phyloP scores from a whole-genome alignment of 2,888 invertebrate genomes.

The Neoaliturus tenellus region DNA sequence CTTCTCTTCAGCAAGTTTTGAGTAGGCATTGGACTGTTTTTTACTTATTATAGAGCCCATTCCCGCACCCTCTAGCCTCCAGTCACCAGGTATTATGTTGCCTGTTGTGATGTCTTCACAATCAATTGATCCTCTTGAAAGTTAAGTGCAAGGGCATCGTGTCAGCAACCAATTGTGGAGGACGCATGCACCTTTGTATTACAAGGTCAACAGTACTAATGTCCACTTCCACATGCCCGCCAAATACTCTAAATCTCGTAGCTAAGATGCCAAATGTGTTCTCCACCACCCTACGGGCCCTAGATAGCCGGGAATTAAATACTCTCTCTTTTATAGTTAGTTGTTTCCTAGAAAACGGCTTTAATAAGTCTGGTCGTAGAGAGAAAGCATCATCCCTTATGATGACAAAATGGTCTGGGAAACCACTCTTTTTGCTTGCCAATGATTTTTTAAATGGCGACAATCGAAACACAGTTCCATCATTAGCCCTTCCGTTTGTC shows the following conservation, averaged over 20 bases:
- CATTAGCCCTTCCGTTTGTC: conserved; percentile 61
- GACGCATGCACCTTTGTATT: background rate
- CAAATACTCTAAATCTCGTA: conserved; percentile 38
- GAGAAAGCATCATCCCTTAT: conserved; percentile 61
- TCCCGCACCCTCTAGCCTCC: background rate
- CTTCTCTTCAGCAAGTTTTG: conserved; percentile 2
- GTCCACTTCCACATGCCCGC: conserved; percentile 34
- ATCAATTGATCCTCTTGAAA: background rate
- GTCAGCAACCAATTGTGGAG: conserved; percentile 31
- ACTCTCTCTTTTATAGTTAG: conserved; percentile 10
- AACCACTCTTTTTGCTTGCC: too few relatives aligned
- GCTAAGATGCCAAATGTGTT: conserved; percentile 55
- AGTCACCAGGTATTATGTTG: background rate
- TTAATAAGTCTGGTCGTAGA: conserved; percentile 57
- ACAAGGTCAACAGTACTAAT: background rate
- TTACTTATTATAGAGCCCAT: background rate
- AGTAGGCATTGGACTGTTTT: background rate
- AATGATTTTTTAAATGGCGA: too few relatives aligned
- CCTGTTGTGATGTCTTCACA: conserved; percentile 25
- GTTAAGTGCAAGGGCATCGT: background rate
- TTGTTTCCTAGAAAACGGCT: conserved; percentile 55
- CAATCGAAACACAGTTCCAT: conserved; percentile 56
- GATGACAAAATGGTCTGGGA: too few relatives aligned
- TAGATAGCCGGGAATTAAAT: conserved; percentile 55
- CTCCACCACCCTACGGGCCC: conserved; percentile 46